These are phyloP conservation scores for Chrysopa pallens DNA, from an alignment of 1,140 invertebrate species.

Conservation along the genomic window DNA sequence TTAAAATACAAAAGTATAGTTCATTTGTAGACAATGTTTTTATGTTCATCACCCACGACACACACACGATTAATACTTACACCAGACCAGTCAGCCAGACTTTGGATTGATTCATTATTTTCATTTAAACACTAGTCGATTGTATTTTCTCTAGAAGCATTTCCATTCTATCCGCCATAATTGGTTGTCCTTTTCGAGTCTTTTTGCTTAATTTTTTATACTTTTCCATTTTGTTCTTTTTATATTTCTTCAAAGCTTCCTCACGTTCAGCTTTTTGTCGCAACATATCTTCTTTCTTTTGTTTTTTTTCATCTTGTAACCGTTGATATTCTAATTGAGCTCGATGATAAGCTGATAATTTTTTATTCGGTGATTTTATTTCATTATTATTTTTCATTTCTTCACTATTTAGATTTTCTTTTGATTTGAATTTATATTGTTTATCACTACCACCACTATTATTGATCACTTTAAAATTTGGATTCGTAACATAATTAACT, in stretches of 20 bases:
- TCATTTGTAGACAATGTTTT: too few species aligned
- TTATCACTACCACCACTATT: too few species aligned
- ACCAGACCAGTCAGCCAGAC: too few species aligned
- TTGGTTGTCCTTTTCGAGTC: conserved; percentile 55
- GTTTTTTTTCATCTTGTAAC: conserved; percentile 33
- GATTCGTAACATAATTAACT: background rate
- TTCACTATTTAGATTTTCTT: conserved; percentile 1
- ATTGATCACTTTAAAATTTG: conserved; percentile 15
- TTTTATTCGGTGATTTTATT: conserved; percentile 19
- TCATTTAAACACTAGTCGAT: background rate
- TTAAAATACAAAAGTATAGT: too few species aligned
- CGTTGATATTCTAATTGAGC: conserved; percentile 33
- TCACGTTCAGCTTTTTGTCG: conserved; percentile 32
- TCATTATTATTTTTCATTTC: conserved; percentile 1
- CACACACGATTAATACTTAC: too few species aligned
- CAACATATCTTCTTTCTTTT: conserved; percentile 26
- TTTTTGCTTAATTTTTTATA: conserved; percentile 49
- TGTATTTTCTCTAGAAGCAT: conserved; percentile 48
- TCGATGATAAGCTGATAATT: conserved; percentile 22
- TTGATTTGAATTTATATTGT: conserved; percentile 1
- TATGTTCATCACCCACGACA: too few species aligned
- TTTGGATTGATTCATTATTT: too few species aligned
- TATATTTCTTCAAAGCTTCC: conserved; percentile 42
- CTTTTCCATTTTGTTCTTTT: conserved; percentile 40
- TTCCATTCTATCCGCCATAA: conserved; percentile 57